Evolutionary conservation across 2,797 vertebrate species (phyloP).

Genomic region (Poecilia picta): DNA sequence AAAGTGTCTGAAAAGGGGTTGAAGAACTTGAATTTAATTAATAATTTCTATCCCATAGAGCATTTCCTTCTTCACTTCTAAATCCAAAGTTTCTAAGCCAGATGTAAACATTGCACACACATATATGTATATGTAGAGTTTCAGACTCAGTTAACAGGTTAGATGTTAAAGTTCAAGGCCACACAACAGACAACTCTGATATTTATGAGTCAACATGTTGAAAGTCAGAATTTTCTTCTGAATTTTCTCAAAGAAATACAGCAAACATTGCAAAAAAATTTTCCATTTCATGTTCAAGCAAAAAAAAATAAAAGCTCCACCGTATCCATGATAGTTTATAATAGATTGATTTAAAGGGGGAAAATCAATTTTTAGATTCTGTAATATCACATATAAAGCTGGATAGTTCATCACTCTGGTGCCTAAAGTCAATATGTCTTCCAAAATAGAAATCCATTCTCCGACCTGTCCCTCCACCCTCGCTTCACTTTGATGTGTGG

Average conservation of each 20-base stretch:
- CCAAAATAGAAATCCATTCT: slow-evolving; percentile 82
- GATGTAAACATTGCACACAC: no score
- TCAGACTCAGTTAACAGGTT: neutral
- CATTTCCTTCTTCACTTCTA: neutral
- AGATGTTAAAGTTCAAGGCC: neutral
- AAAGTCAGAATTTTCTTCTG: neutral
- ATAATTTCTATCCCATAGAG: no score
- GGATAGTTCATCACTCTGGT: slow-evolving; percentile 76
- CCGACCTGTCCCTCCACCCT: slow-evolving; percentile 57
- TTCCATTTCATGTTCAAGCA: slow-evolving; percentile 22
- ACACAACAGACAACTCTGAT: neutral
- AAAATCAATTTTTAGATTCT: slow-evolving; percentile 52
- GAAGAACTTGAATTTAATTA: no score
- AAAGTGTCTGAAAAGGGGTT: no score
- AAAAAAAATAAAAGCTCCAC: slow-evolving; percentile 22
- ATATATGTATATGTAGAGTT: neutral
- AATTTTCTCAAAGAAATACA: slow-evolving; percentile 6
- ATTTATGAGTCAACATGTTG: neutral
- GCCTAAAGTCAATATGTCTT: slow-evolving; percentile 82
- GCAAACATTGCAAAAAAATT: slow-evolving; percentile 25
- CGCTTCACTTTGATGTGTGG: slow-evolving; percentile 80
- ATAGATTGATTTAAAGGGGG: slow-evolving; percentile 43
- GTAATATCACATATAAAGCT: slow-evolving; percentile 70
- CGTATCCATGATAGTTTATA: slow-evolving; percentile 24
- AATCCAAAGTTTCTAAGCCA: no score